Percentiles rank a stretch among this genome's conserved stretches.
phyloP scores from a whole-genome alignment of 2,797 vertebrate species.

The Galago senegalensis region DNA sequence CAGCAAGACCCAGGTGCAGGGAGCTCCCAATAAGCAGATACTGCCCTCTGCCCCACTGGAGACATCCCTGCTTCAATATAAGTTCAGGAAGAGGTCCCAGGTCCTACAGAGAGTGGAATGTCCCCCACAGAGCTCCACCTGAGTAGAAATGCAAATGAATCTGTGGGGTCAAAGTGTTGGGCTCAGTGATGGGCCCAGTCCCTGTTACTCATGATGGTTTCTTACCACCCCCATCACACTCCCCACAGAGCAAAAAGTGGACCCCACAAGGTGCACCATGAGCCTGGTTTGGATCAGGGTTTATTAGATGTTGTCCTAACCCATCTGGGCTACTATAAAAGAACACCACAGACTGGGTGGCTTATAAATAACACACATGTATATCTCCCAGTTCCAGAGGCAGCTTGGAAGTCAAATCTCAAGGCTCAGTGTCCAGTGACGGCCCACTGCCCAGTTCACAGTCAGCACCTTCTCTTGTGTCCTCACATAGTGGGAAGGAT shows the following conservation, averaged over 20 bases:
- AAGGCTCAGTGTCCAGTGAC: not conserved
- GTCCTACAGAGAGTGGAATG: no score
- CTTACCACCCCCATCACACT: not conserved
- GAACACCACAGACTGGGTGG: not conserved
- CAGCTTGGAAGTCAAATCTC: not conserved
- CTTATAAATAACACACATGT: not conserved
- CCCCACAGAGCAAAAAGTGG: not conserved
- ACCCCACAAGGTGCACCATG: not conserved
- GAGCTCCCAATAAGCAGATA: not conserved
- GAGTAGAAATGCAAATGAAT: no score
- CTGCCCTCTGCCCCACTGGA: no score
- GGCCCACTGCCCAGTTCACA: not conserved
- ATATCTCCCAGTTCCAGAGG: not conserved
- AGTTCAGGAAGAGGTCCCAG: no score
- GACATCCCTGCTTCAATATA: no score
- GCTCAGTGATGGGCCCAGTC: no score
- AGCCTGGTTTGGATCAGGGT: not conserved
- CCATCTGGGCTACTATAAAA: not conserved
- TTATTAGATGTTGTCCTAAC: not conserved
- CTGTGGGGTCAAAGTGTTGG: no score
- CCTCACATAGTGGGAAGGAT: not conserved
- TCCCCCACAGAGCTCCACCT: no score
- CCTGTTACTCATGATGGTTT: rapidly evolving
- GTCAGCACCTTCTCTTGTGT: not conserved
- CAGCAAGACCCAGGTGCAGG: no score